Evolutionary conservation across 2,113 vertebrate genomes (phyloP).

Genomic region (Picathartes gymnocephalus): DNA sequence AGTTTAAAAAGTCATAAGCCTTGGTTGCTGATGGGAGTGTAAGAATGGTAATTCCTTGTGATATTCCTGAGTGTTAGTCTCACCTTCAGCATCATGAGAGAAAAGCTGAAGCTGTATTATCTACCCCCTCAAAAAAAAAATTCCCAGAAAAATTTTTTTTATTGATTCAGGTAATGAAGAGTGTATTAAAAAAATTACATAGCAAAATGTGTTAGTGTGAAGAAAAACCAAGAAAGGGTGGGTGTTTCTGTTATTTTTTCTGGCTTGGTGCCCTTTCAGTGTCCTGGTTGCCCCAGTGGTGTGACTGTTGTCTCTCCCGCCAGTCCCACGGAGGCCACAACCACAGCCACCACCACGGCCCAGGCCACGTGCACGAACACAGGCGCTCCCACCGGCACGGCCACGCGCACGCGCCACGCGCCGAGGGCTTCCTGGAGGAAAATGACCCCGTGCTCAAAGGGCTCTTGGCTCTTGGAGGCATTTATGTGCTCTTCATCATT

Average conservation of each 20-base stretch:
- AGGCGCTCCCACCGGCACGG: slow-evolving; percentile 63
- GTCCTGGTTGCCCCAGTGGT: not conserved
- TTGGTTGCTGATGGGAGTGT: not conserved
- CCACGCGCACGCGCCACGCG: slow-evolving; percentile 8
- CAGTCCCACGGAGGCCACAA: slow-evolving; percentile 90
- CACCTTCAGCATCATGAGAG: not conserved
- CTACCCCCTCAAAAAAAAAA: not conserved
- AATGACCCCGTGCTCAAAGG: slow-evolving; percentile 96
- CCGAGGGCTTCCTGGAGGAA: slow-evolving; percentile 65
- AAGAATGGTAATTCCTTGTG: not conserved
- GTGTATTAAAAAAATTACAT: not conserved
- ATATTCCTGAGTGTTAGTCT: not conserved
- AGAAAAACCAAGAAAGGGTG: no score
- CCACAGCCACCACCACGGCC: slow-evolving; percentile 73
- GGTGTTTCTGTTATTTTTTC: not conserved
- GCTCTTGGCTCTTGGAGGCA: slow-evolving; percentile 89
- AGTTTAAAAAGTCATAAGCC: not conserved
- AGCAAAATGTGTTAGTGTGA: not conserved
- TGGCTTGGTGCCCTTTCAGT: not conserved
- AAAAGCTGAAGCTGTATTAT: not conserved
- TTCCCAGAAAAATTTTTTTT: not conserved
- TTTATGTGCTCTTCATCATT: slow-evolving; percentile 96
- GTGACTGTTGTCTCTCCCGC: not conserved
- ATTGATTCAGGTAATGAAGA: not conserved
- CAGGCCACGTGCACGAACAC: slow-evolving; percentile 55